These are phyloP conservation scores for Otocyon megalotis DNA, from an alignment of 2,113 vertebrate species.

Conservation along the genomic window DNA sequence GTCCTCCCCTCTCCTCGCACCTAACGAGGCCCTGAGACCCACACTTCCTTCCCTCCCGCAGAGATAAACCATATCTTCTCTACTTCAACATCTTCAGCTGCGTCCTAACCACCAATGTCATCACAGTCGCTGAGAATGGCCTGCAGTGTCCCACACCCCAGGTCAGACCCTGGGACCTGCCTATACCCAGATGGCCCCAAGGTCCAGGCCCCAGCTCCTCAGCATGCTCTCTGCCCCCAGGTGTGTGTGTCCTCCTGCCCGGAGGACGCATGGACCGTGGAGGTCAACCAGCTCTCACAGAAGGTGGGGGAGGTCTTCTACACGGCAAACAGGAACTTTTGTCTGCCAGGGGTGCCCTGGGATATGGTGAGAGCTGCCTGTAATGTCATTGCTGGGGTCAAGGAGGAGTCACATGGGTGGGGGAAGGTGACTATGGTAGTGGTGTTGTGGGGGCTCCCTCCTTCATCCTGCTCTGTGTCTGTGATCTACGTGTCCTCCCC, in stretches of 20 bases:
- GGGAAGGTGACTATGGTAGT: background rate
- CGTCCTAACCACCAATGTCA: slow-evolving; percentile 83
- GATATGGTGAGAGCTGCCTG: slow-evolving; percentile 64
- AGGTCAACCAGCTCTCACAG: accelerated
- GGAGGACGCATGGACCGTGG: background rate
- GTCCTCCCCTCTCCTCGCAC: accelerated
- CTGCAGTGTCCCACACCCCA: slow-evolving; percentile 93
- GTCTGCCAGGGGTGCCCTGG: slow-evolving; percentile 86
- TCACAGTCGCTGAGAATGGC: slow-evolving; percentile 86
- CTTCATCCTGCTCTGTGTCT: background rate
- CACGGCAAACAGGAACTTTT: slow-evolving; percentile 72
- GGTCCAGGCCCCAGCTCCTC: background rate
- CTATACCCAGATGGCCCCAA: background rate
- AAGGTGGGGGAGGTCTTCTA: slow-evolving; percentile 66
- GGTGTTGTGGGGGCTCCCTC: background rate
- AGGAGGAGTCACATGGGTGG: background rate
- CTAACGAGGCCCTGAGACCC: background rate
- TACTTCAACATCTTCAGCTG: slow-evolving; percentile 93
- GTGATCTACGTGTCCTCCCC: background rate
- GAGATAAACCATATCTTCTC: slow-evolving; percentile 88
- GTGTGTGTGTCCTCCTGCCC: slow-evolving; percentile 91
- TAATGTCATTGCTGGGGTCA: accelerated
- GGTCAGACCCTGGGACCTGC: slow-evolving; percentile 80
- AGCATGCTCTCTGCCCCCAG: slow-evolving; percentile 76
- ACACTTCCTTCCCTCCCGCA: slow-evolving; percentile 65